Percentiles rank a stretch among this genome's conserved stretches.
Conservation (phyloP, 2,113 vertebrate genomes). For the Condylura cristata region DNA sequence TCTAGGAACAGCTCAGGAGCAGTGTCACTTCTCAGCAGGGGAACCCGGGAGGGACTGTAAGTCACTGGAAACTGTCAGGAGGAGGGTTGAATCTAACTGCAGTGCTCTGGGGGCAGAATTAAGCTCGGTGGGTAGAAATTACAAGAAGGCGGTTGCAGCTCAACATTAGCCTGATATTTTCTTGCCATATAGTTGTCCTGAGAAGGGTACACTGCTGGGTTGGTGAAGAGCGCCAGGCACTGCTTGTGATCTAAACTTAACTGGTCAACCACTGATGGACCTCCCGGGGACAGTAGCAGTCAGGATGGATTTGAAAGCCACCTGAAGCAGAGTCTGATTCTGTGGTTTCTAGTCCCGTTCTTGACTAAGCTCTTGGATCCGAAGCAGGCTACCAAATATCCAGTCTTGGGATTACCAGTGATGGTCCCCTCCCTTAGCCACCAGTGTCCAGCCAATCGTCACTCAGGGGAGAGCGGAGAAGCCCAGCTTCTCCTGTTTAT, state of each 20-base stretch:
- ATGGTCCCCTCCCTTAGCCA: background rate
- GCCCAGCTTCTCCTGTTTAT: background rate
- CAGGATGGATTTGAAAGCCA: background rate
- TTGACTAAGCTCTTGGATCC: background rate
- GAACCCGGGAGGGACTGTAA: background rate
- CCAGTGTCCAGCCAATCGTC: background rate
- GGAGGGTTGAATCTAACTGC: background rate
- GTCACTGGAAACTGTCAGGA: constrained; percentile 15
- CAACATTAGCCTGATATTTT: background rate
- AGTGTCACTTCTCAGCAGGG: constrained; percentile 13
- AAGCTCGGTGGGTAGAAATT: constrained; percentile 57
- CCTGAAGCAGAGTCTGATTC: background rate
- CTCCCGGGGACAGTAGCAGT: background rate
- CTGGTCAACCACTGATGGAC: background rate
- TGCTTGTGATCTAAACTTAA: rapidly evolving
- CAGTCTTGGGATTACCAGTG: background rate
- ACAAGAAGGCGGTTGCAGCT: background rate
- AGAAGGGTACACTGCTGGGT: background rate
- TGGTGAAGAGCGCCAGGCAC: background rate
- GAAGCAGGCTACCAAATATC: background rate
- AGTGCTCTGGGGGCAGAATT: constrained; percentile 10
- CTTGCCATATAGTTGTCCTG: background rate
- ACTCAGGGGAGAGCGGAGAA: background rate
- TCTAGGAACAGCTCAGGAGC: background rate
- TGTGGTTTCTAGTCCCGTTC: background rate